Evolutionary conservation across 2,888 invertebrate species (phyloP).

Genomic region (Mantis religiosa): DNA sequence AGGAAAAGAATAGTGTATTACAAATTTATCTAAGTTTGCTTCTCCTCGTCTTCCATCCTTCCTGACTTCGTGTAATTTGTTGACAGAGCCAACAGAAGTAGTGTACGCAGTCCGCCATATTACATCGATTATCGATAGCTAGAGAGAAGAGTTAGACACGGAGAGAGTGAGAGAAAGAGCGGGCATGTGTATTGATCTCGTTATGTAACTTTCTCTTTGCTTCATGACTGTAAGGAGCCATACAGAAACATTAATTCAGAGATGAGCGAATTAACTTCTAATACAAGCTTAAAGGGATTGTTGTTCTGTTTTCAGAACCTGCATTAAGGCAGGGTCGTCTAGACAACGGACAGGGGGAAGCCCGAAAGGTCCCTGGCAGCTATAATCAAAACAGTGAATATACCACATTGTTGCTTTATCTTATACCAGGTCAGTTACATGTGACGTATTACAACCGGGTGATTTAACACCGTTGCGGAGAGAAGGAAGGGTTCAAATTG

Average conservation of each 20-base stretch:
- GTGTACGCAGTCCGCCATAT: constrained; percentile 1
- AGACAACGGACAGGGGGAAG: too few relatives aligned
- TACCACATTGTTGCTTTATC: too few relatives aligned
- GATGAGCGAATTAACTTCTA: background rate
- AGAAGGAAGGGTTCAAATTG: too few relatives aligned
- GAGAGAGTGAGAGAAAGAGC: background rate
- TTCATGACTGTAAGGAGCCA: background rate
- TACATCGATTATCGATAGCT: background rate
- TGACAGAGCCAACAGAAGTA: background rate
- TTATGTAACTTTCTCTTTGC: background rate
- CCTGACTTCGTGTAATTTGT: background rate
- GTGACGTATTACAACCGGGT: too few relatives aligned
- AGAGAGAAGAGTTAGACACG: background rate
- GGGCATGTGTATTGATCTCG: background rate
- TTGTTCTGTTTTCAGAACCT: too few relatives aligned
- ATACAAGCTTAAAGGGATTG: too few relatives aligned
- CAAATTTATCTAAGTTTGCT: background rate
- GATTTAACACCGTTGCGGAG: too few relatives aligned
- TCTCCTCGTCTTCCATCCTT: background rate
- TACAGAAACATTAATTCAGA: background rate
- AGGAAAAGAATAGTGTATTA: background rate
- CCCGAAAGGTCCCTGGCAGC: too few relatives aligned
- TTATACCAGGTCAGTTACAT: too few relatives aligned
- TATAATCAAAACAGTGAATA: too few relatives aligned
- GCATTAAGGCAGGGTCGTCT: too few relatives aligned